Conservation (phyloP, 1,140 invertebrate species). For the Euschistus heros region DNA sequence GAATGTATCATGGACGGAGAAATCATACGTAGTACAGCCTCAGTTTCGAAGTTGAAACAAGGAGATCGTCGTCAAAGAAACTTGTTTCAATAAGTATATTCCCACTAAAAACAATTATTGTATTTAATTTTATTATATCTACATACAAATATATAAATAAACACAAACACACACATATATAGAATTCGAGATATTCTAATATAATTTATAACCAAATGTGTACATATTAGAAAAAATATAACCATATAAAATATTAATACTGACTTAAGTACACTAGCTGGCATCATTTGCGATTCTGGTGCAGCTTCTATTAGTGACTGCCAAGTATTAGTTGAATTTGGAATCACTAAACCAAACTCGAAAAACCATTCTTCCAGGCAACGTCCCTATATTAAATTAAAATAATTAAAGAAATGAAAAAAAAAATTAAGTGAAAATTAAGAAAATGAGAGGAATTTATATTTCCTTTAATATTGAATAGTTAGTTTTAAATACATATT, state of each 20-base stretch:
- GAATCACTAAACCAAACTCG: constrained; percentile 98
- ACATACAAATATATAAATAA: constrained; percentile 7
- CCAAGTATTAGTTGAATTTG: constrained; percentile 99
- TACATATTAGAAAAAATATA: too few species aligned
- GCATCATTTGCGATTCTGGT: constrained; percentile 99
- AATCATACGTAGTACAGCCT: constrained; percentile 87
- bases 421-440: neutral
- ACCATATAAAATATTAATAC: constrained; percentile 27
- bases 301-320: constrained; percentile 96
- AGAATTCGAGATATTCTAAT: too few species aligned
- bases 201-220: too few species aligned
- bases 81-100: constrained; percentile 98
- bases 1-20: too few species aligned
- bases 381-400: constrained; percentile 44
- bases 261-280: constrained; percentile 90
- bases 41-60: constrained; percentile 91
- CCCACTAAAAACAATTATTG: constrained; percentile 60
- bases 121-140: neutral
- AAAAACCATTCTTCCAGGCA: constrained; percentile 96
- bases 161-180: too few species aligned
- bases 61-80: constrained; percentile 91
- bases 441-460: neutral
- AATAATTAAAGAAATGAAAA: neutral
- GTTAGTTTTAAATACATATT: too few species aligned
- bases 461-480: neutral